Percentiles rank a stretch among this genome's conserved stretches.
Evolutionary conservation across 2,888 invertebrate species (phyloP).

Genomic region (Drosophila planitibia): DNA sequence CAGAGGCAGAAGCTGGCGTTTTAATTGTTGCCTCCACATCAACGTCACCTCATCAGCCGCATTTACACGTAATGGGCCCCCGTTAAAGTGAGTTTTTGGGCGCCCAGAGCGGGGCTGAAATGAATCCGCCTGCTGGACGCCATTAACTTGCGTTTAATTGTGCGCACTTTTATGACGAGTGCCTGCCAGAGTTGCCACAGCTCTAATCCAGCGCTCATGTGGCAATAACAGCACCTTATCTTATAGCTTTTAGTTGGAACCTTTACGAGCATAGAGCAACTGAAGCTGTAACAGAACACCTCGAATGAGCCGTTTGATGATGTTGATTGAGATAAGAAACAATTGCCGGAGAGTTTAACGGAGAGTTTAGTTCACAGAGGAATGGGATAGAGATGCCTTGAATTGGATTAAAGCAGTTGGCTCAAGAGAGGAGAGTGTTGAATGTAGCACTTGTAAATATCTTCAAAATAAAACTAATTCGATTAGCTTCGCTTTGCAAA

Average conservation of each 20-base stretch:
- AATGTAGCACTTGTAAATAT: background rate
- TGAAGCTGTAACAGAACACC: conserved; percentile 67
- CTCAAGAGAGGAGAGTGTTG: too few species aligned
- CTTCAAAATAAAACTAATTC: background rate
- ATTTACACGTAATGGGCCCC: conserved; percentile 77
- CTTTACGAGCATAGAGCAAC: conserved; percentile 47
- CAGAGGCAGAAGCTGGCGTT: conserved; percentile 44
- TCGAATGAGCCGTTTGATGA: conserved; percentile 22
- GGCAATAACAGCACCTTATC: conserved; percentile 63
- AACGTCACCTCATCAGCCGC: conserved; percentile 80
- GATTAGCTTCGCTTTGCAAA: background rate
- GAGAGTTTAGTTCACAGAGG: background rate
- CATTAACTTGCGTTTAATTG: conserved; percentile 80
- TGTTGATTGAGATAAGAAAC: conserved; percentile 50
- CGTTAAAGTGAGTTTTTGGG: conserved; percentile 73
- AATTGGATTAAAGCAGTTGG: background rate
- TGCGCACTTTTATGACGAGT: conserved; percentile 79
- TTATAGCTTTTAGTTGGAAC: conserved; percentile 51
- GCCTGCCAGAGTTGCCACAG: conserved; percentile 35
- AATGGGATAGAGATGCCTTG: background rate
- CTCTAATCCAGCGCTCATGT: conserved; percentile 70
- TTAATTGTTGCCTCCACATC: conserved; percentile 72
- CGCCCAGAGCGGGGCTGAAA: conserved; percentile 26
- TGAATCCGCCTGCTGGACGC: conserved; percentile 61
- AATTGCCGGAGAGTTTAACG: conserved; percentile 11